These are phyloP conservation scores for Mesorhabditis spiculigera DNA, from an alignment of 2,888 invertebrate species.

Conservation along the genomic window DNA sequence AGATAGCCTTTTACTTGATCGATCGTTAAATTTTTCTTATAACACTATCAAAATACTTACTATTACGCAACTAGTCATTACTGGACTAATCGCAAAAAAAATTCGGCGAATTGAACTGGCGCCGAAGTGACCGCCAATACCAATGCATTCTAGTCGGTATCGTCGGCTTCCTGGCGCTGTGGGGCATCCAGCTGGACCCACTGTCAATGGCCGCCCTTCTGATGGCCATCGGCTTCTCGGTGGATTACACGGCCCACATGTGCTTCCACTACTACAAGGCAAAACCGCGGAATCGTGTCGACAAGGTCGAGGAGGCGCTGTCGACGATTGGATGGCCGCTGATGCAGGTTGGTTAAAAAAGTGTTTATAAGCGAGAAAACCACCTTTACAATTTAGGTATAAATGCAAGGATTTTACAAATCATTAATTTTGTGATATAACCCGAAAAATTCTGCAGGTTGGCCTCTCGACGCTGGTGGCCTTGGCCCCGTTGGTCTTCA, in stretches of 20 bases:
- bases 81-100: no score
- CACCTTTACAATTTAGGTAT: neutral
- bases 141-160: neutral
- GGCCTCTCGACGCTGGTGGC: constrained; percentile 53
- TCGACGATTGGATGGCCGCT: constrained; percentile 50
- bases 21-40: no score
- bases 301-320: constrained; percentile 41
- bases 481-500: constrained; percentile 46
- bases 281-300: constrained; percentile 32
- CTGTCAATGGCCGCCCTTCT: constrained; percentile 45
- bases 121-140: no score
- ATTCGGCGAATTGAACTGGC: no score
- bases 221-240: constrained; percentile 55
- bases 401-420: neutral
- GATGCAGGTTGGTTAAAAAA: constrained; percentile 23
- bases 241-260: constrained; percentile 51
- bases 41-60: no score
- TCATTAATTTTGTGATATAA: neutral
- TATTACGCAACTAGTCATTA: no score
- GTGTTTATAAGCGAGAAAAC: neutral
- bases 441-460: constrained; percentile 21
- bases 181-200: constrained; percentile 42
- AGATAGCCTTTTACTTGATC: no score
- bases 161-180: constrained; percentile 17
- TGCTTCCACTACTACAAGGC: constrained; percentile 51